These are phyloP conservation scores for Otolemur garnettii DNA, from an alignment of 2,113 vertebrate genomes.

Conservation along the genomic window DNA sequence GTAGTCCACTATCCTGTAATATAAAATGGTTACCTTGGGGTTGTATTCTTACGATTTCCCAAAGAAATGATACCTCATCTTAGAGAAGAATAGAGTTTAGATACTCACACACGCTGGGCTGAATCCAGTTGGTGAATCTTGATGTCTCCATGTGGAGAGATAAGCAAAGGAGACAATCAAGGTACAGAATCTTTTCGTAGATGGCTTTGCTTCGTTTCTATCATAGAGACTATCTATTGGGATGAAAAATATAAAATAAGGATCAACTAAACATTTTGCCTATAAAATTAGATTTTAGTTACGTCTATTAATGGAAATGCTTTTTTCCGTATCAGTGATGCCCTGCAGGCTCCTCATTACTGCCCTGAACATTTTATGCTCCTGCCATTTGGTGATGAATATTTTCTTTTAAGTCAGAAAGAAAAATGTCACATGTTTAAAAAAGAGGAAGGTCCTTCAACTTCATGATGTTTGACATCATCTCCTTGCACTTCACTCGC, in stretches of 20 bases:
- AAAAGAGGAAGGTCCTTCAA: constrained; percentile 40
- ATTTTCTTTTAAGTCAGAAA: constrained; percentile 50
- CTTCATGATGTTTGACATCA: neutral
- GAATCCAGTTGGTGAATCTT: neutral
- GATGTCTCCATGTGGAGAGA: neutral
- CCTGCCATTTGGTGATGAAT: constrained; percentile 28
- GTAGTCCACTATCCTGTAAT: neutral
- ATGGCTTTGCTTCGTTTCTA: neutral
- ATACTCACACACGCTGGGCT: neutral
- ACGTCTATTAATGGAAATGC: neutral
- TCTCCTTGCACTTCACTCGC: neutral
- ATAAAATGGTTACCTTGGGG: neutral
- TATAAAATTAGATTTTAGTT: constrained; percentile 19
- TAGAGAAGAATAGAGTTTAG: neutral
- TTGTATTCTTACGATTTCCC: neutral
- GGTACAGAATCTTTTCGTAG: neutral
- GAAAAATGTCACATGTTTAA: constrained; percentile 33
- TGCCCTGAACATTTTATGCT: neutral
- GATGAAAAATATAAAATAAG: neutral
- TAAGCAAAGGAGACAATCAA: neutral
- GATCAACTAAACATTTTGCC: constrained; percentile 28
- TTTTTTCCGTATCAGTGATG: neutral
- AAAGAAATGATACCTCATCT: neutral
- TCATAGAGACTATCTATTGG: neutral
- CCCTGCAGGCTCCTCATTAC: neutral